Base-by-base conservation (phyloP, 1,140 invertebrate genomes). In the Achatina immaculata region DNA sequence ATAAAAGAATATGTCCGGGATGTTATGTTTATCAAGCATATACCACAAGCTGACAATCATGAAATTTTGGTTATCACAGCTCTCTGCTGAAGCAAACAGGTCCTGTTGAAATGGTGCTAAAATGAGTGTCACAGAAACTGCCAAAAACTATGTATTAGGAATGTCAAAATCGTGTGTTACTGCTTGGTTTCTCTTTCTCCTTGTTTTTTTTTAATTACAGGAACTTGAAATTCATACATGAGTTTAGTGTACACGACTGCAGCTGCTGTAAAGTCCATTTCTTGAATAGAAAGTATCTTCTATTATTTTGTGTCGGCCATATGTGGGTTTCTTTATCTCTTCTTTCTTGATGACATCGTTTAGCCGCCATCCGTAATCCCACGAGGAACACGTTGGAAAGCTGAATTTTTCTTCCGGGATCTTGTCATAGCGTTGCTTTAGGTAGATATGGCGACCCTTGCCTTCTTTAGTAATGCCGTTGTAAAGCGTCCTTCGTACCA, bases 351-450 rank as follows among this genome's bases (percentile, higher is more conserved):
- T 85, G 7, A 89, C 86, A 81, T 91, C 90, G 4, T 84, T 86
- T 28, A 91, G 65, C 45, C 85, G 84, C 91, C 91, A 91, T 3
- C 91, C 91, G 76, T 91, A 91, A 58, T 90, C 88, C 90, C 89
- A 90, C 0, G 90, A 90, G 62, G 85, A 86, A 6, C 89, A 72
- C n/a, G 89, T 36, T 11, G 91, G 91, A 82, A 88, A 91, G 16
- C 65, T 55, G 80, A 86, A 91, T 81, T 91, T 91, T 9, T 87
- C 79, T 81, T 91, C 91, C 3, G 91, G 91, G 73, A 83, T 87
- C 31, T 85, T 82, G 24, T 85, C 71, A 72, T 89, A 81, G 48
- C 90, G 84, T 19, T 72, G 38, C 55, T 81, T 55, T n/a, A 91
- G 83, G 84, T 91, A 91, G 40, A 87, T 86, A 66, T 88, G 84